Conservation (phyloP, 1,140 invertebrate genomes). For the Caenorhabditis tropicalis region DNA sequence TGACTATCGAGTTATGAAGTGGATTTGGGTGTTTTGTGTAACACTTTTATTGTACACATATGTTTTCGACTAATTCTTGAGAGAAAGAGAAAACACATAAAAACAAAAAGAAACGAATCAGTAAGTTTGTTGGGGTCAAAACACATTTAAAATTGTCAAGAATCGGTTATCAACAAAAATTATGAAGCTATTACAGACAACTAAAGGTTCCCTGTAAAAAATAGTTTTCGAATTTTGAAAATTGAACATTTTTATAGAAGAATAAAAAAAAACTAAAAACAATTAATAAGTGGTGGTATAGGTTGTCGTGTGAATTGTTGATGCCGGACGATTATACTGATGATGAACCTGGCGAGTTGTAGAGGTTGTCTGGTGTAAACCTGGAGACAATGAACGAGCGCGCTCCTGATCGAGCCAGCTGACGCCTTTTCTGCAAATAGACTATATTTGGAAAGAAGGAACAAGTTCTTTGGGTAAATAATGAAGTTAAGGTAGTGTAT, state of each 20-base stretch:
- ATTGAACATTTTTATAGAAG: neutral
- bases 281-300: conserved; percentile 3
- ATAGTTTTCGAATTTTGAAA: no score
- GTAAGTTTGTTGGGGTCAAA: no score
- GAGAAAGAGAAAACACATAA: conserved; percentile 20
- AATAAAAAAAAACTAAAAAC: neutral
- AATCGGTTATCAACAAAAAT: neutral
- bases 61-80: conserved; percentile 43
- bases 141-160: no score
- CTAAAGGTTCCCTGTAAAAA: no score
- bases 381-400: conserved; percentile 48
- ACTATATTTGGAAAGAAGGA: neutral
- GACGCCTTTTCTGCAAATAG: conserved; percentile 50
- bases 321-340: conserved; percentile 27
- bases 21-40: conserved; percentile 4
- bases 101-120: neutral
- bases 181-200: neutral
- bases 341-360: conserved; percentile 8
- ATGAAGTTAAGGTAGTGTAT: neutral
- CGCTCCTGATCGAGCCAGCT: conserved; percentile 54
- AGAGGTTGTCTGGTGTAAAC: conserved; percentile 2
- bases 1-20: conserved; percentile 40
- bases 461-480: neutral
- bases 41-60: conserved; percentile 41
- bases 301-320: conserved; percentile 20